Conservation (phyloP, 2,113 vertebrate genomes). For the Anguilla japonica region DNA sequence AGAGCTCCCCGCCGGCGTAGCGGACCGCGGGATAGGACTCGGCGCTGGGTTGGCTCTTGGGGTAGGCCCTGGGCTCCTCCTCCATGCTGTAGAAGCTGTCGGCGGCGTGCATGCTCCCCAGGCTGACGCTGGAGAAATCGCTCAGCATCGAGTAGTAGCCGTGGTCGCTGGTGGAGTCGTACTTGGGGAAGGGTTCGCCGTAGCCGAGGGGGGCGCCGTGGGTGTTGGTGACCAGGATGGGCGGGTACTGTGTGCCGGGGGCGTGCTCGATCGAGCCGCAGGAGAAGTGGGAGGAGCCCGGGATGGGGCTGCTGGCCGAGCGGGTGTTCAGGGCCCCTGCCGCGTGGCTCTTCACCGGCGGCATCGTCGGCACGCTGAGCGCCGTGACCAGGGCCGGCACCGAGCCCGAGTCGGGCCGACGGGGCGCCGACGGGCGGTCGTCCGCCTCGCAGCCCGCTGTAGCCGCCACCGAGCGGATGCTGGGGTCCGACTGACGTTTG, state of each 20-base stretch:
- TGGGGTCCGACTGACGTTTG: conserved; percentile 96
- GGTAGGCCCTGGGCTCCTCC: conserved; percentile 80
- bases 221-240: conserved; percentile 96
- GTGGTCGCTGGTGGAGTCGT: conserved; percentile 90
- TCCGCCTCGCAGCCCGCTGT: conserved; percentile 87
- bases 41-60: conserved; percentile 88
- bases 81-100: conserved; percentile 93
- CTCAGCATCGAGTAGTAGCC: conserved; percentile 96
- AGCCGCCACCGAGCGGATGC: conserved; percentile 88
- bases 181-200: conserved; percentile 90
- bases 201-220: conserved; percentile 91
- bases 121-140: conserved; percentile 93
- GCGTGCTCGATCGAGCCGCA: conserved; percentile 93
- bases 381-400: conserved; percentile 96
- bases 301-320: conserved; percentile 97
- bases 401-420: conserved; percentile 91
- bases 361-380: conserved; percentile 95
- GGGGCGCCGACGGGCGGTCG: conserved; percentile 79
- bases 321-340: conserved; percentile 95
- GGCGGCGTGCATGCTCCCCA: conserved; percentile 86
- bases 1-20: conserved; percentile 86
- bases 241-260: conserved; percentile 92
- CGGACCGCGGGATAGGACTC: conserved; percentile 69
- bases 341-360: conserved; percentile 89
- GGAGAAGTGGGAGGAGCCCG: conserved; percentile 88